Conservation (phyloP, 2,113 vertebrate genomes). For the Isichthys henryi region DNA sequence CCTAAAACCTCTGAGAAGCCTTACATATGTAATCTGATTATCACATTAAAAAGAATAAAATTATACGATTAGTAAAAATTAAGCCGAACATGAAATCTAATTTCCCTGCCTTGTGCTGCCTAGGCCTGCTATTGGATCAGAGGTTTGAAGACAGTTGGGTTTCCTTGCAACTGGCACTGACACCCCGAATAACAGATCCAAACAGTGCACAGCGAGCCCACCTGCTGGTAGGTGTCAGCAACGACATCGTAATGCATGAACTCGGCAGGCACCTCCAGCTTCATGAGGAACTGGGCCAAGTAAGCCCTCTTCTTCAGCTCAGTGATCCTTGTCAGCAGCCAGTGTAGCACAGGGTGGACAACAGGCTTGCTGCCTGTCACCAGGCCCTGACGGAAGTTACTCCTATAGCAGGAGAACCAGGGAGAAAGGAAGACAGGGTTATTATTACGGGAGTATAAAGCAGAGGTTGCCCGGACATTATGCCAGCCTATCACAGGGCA, state of each 20-base stretch:
- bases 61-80: neutral
- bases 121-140: neutral
- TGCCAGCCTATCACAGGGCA: neutral
- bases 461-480: neutral
- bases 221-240: constrained; percentile 83
- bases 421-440: neutral
- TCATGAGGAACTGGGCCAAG: constrained; percentile 84
- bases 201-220: constrained; percentile 32
- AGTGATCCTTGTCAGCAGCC: constrained; percentile 80
- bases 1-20: neutral
- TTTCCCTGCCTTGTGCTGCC: neutral
- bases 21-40: neutral
- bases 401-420: constrained; percentile 56
- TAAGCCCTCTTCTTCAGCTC: constrained; percentile 95
- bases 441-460: neutral
- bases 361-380: constrained; percentile 85
- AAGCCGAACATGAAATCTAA: neutral
- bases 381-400: constrained; percentile 82
- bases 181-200: neutral
- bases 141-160: neutral
- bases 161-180: neutral
- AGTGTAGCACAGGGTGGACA: constrained; percentile 83
- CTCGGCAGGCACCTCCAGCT: constrained; percentile 82
- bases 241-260: constrained; percentile 87
- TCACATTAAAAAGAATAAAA: neutral